Base-by-base conservation (phyloP, 2,888 invertebrate genomes). In the Scaptomyza caliginosa region DNA sequence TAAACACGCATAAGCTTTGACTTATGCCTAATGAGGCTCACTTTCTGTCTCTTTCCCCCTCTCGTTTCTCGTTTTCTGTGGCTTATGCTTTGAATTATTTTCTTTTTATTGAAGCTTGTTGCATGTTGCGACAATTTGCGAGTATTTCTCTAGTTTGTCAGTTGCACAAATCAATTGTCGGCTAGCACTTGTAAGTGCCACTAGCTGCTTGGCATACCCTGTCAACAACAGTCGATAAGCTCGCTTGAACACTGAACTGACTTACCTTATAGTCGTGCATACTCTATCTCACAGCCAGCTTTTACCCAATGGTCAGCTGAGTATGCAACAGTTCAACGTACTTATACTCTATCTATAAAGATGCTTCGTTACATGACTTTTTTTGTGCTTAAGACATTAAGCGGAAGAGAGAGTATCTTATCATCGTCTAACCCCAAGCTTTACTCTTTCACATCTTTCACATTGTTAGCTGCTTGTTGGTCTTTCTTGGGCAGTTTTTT, bases 121-220 rank as follows among this genome's bases (percentile, higher is more conserved):
- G 11, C 16, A 34, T 26, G 28, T 23, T 13, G 39, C 32, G 26
- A 50, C 30, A 21, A 34, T 57, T 32, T 21, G 19, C 32, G 6
- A 38, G 38, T 36, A 16, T 13, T 13, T 55, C 13, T 16, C n/a
- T n/a, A n/a, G 16, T 48, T 55, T 10, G 16, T n/a, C 30, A 30
- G 40, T 57, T 59, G 30, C 55, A 16, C 38, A 39, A 59, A 24
- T 46, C 45, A 30, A 24, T 59, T 45, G 43, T 24, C 24, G 32
- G 10, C n/a, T 43, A 24, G 5, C 52, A 43, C 19, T 23, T 21
- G 16, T 49, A 38, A n/a, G n/a, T n/a, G n/a, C n/a, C n/a, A 28
- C 7, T 34, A 17, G 28, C 32, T 11, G 10, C 11, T 17, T 26
- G 10, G 7, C 6, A 43, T 17, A 17, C 43, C 4, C 26, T 43